phyloP scores from a whole-genome alignment of 2,113 vertebrate species.

The Carassius gibelio region DNA sequence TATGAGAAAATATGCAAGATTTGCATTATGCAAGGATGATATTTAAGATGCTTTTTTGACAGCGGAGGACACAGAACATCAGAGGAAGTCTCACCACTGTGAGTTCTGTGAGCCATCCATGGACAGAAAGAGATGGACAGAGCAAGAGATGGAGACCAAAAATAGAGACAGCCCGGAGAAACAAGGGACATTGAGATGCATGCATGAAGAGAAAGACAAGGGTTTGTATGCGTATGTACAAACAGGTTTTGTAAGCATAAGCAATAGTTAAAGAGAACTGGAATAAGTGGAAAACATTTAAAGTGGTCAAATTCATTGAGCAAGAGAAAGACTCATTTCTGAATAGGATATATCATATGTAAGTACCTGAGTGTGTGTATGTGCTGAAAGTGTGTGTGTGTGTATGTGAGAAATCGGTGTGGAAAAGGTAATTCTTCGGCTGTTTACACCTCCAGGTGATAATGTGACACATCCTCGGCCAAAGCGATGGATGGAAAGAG shows the following conservation, averaged over 20 bases:
- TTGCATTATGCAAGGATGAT: constrained; percentile 20
- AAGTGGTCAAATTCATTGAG: constrained; percentile 5
- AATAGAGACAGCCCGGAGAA: neutral
- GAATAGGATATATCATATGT: constrained; percentile 19
- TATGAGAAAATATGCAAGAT: constrained; percentile 8
- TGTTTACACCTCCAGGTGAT: constrained; percentile 79
- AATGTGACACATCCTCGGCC: constrained; percentile 80
- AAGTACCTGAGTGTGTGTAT: constrained; percentile 17
- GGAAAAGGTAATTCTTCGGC: constrained; percentile 72
- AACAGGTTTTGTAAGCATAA: neutral
- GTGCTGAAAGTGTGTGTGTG: neutral
- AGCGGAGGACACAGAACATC: neutral
- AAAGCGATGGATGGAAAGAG: constrained; percentile 42
- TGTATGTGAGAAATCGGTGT: constrained; percentile 37
- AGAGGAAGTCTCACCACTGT: constrained; percentile 22
- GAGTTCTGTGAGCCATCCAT: constrained; percentile 18
- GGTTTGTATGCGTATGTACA: neutral
- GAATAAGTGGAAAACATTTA: neutral
- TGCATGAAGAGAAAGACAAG: neutral
- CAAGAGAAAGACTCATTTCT: constrained; percentile 22
- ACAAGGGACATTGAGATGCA: neutral
- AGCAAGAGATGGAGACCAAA: constrained; percentile 30
- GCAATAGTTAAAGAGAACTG: neutral
- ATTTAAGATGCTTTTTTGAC: constrained; percentile 13
- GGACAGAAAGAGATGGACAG: constrained; percentile 34